phyloP scores from a whole-genome alignment of 1,140 invertebrate species.

The Centruroides vittatus region DNA sequence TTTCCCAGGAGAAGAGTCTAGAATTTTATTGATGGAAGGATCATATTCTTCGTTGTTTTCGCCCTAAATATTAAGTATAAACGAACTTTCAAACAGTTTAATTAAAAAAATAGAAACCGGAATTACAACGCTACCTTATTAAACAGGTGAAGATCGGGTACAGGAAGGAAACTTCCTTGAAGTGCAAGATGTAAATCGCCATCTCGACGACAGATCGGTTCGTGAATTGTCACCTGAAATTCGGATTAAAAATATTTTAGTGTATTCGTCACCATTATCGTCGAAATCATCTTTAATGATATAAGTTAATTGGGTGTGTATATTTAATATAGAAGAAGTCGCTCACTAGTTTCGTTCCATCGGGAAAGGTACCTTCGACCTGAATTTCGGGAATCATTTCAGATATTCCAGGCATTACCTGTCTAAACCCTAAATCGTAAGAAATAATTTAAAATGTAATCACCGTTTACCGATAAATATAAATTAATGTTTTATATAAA shows the following conservation, averaged over 20 bases:
- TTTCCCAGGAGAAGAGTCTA: constrained; percentile 6
- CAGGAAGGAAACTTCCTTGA: constrained; percentile 30
- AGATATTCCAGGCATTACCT: constrained; percentile 26
- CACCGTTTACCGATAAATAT: neutral
- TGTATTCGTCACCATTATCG: too few relatives aligned
- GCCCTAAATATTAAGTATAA: constrained; percentile 1
- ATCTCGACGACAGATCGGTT: constrained; percentile 24
- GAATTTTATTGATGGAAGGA: neutral
- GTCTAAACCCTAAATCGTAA: constrained; percentile 5
- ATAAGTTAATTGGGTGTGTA: too few relatives aligned
- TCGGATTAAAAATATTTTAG: too few relatives aligned
- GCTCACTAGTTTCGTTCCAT: constrained; percentile 30
- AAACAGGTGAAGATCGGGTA: constrained; percentile 21
- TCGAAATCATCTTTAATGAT: too few relatives aligned
- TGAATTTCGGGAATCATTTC: constrained; percentile 28
- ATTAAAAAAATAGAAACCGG: neutral
- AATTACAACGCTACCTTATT: neutral
- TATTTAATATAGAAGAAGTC: too few relatives aligned
- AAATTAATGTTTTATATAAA: constrained; percentile 4
- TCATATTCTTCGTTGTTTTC: constrained; percentile 2
- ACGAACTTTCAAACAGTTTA: neutral
- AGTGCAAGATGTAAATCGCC: constrained; percentile 27
- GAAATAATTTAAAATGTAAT: neutral
- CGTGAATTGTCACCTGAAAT: constrained; percentile 25
- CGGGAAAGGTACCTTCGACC: constrained; percentile 30